Percentiles rank a stretch among this genome's conserved stretches.
Conservation (phyloP, 2,888 invertebrate species). For the Micropterix aruncella region DNA sequence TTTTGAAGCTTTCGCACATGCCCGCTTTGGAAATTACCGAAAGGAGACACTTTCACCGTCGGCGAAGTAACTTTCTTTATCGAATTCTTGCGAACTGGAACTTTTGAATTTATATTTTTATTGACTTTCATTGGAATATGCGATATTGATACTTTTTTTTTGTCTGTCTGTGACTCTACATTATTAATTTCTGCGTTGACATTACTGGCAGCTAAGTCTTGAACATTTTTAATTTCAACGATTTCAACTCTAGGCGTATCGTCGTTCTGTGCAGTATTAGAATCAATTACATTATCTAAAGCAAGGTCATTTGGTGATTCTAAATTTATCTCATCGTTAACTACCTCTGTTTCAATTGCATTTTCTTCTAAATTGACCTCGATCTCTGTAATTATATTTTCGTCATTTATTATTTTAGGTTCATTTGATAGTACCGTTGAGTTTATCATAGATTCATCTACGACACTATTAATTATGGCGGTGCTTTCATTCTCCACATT, state of each 20-base stretch:
- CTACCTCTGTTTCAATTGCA: slow-evolving; percentile 1
- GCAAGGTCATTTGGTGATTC: not conserved
- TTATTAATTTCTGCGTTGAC: slow-evolving; percentile 2
- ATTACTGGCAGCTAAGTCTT: too few relatives aligned
- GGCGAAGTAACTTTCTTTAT: slow-evolving; percentile 29
- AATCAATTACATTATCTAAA: slow-evolving; percentile 1
- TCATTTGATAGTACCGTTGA: not conserved
- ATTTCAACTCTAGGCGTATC: too few relatives aligned
- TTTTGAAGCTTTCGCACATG: slow-evolving; percentile 34
- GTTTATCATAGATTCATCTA: too few relatives aligned
- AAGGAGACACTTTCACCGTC: slow-evolving; percentile 26
- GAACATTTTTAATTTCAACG: too few relatives aligned
- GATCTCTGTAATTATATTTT: not conserved
- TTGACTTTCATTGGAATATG: slow-evolving; percentile 15
- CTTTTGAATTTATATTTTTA: slow-evolving; percentile 28
- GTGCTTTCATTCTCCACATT: not conserved
- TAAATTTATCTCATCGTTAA: not conserved
- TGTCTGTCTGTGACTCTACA: slow-evolving; percentile 2
- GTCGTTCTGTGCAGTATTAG: too few relatives aligned
- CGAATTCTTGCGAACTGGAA: slow-evolving; percentile 27
- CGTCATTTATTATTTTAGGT: not conserved
- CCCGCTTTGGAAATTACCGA: slow-evolving; percentile 32
- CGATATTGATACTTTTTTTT: slow-evolving; percentile 8
- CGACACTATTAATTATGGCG: not conserved
- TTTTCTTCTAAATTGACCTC: slow-evolving; percentile 1